Percentiles rank a stretch among this genome's conserved stretches.
Conservation (phyloP, 2,888 invertebrate species). For the Eurytoma californica region DNA sequence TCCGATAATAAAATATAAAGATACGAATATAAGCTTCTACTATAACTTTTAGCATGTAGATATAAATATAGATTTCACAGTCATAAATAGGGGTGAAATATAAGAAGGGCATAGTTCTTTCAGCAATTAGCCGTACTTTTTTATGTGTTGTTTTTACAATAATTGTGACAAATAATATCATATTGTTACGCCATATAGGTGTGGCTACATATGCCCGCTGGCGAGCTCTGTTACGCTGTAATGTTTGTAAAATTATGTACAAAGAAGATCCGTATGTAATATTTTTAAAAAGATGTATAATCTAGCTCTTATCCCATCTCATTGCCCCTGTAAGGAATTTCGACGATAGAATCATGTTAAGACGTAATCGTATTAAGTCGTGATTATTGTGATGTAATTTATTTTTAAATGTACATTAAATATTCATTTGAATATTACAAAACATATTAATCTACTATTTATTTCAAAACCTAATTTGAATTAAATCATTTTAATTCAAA, state of each 20-base stretch:
- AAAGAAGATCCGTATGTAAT: slow-evolving; percentile 55
- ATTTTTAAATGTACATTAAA: slow-evolving; percentile 66
- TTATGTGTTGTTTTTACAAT: slow-evolving; percentile 55
- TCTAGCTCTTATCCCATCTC: slow-evolving; percentile 40
- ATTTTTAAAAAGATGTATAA: slow-evolving; percentile 51
- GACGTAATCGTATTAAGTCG: slow-evolving; percentile 56
- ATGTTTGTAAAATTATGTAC: slow-evolving; percentile 64
- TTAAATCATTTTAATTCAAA: too few relatives aligned
- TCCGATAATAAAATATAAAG: slow-evolving; percentile 47
- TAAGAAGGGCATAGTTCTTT: slow-evolving; percentile 33
- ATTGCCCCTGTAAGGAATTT: slow-evolving; percentile 44
- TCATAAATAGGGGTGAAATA: slow-evolving; percentile 33
- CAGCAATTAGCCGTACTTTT: slow-evolving; percentile 51
- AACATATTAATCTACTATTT: not conserved
- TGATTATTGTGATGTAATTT: slow-evolving; percentile 69
- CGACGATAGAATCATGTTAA: slow-evolving; percentile 58
- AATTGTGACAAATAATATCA: slow-evolving; percentile 54
- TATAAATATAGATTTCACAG: slow-evolving; percentile 35
- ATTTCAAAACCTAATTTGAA: not conserved
- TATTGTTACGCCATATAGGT: slow-evolving; percentile 56
- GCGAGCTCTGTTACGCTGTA: slow-evolving; percentile 60
- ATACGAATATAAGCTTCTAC: slow-evolving; percentile 49
- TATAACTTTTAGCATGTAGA: slow-evolving; percentile 42
- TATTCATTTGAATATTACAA: slow-evolving; percentile 50
- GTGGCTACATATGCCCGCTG: slow-evolving; percentile 51